Conservation (phyloP, 2,113 vertebrate species). For the Stegastes partitus region DNA sequence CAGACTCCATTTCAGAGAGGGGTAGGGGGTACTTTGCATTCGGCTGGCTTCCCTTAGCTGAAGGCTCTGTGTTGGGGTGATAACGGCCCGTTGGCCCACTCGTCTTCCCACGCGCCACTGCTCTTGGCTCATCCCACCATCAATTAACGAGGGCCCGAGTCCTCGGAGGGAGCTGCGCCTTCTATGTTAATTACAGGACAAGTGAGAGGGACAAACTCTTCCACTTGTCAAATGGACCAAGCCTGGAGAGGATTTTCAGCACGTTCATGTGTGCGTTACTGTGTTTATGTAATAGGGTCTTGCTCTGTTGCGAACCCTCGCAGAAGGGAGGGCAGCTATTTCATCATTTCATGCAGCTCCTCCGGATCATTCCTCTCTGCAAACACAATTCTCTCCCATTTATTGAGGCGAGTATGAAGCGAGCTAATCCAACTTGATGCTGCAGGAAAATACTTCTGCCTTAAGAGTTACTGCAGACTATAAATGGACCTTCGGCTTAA, state of each 20-base stretch:
- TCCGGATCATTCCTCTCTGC: conserved; percentile 45
- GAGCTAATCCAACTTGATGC: conserved; percentile 49
- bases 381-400: conserved; percentile 54
- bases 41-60: conserved; percentile 33
- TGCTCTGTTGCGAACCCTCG: conserved; percentile 18
- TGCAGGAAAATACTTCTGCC: conserved; percentile 11
- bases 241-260: conserved; percentile 27
- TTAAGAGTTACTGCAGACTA: conserved; percentile 21
- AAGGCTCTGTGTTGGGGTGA: conserved; percentile 67
- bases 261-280: conserved; percentile 9
- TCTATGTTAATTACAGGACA: conserved; percentile 67
- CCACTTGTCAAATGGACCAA: conserved; percentile 40
- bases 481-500: conserved; percentile 34
- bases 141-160: conserved; percentile 66
- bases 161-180: conserved; percentile 52
- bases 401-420: conserved; percentile 24
- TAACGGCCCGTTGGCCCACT: conserved; percentile 67
- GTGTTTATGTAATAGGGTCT: conserved; percentile 17
- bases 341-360: conserved; percentile 51
- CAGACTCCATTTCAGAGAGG: conserved; percentile 23
- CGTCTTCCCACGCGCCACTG: conserved; percentile 60
- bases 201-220: conserved; percentile 45
- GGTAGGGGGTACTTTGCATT: conserved; percentile 57
- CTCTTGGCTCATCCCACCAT: conserved; percentile 62
- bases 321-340: conserved; percentile 43